These are phyloP conservation scores for Callipepla californica DNA, from an alignment of 2,113 vertebrate genomes.

Conservation along the genomic window DNA sequence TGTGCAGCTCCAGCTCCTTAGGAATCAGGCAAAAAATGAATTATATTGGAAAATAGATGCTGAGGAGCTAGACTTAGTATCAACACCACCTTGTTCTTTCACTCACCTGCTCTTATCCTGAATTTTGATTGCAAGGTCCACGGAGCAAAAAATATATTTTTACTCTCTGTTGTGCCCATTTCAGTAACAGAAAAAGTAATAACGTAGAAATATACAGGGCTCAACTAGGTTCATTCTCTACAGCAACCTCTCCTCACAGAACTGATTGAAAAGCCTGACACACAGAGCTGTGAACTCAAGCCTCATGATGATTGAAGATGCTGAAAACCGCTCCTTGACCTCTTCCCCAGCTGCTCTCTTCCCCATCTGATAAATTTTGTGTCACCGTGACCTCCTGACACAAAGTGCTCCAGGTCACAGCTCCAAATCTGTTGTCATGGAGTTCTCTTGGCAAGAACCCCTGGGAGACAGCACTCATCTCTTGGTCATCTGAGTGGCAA, in stretches of 20 bases:
- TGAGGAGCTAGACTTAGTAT: not conserved
- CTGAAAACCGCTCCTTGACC: not conserved
- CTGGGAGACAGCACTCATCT: not conserved
- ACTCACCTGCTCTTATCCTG: not conserved
- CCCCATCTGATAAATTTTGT: not conserved
- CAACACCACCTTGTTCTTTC: not conserved
- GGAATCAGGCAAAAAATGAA: not conserved
- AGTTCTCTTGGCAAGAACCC: not conserved
- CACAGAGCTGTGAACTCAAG: not conserved
- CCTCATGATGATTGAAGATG: not conserved
- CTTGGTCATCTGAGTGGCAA: not conserved
- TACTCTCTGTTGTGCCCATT: not conserved
- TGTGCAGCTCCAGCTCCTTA: not conserved
- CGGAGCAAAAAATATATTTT: not conserved
- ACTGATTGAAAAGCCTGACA: not conserved
- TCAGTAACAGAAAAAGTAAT: not conserved
- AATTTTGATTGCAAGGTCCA: not conserved
- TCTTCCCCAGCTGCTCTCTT: not conserved
- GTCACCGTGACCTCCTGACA: not conserved
- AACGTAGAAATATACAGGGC: not conserved
- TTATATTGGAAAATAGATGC: not conserved
- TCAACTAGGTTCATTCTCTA: not conserved
- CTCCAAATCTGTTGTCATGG: slow-evolving; percentile 35
- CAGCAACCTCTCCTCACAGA: not conserved
- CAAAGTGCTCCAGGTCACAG: not conserved